Conservation (phyloP, 2,113 vertebrate species). For the Brachyhypopomus occidentalis region DNA sequence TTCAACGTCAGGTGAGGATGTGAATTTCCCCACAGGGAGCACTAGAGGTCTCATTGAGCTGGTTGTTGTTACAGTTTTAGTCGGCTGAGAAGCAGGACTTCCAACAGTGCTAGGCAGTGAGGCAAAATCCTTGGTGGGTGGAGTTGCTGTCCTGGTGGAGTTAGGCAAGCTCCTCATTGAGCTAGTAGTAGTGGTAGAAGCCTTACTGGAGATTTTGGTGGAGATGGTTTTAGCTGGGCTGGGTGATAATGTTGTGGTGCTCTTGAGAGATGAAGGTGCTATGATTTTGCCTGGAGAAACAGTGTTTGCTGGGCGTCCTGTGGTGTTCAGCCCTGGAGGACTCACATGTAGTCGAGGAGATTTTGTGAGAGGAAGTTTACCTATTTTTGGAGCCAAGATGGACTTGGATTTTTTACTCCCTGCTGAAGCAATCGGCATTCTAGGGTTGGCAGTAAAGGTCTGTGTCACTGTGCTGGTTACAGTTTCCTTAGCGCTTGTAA, state of each 20-base stretch:
- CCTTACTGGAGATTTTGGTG: constrained; percentile 54
- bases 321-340: constrained; percentile 44
- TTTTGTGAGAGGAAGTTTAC: constrained; percentile 50
- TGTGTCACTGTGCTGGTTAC: constrained; percentile 15
- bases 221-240: constrained; percentile 54
- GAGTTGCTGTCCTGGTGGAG: constrained; percentile 48
- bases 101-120: constrained; percentile 20
- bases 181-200: constrained; percentile 44
- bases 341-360: constrained; percentile 49
- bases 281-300: constrained; percentile 41
- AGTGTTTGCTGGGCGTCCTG: constrained; percentile 37
- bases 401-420: constrained; percentile 46
- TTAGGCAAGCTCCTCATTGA: constrained; percentile 48
- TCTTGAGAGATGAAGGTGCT: constrained; percentile 49
- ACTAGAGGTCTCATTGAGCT: constrained; percentile 27
- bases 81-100: constrained; percentile 9
- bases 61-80: constrained; percentile 38
- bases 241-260: constrained; percentile 56
- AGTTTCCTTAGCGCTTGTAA: background rate
- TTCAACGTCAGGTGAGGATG: constrained; percentile 40
- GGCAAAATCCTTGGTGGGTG: constrained; percentile 32
- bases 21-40: constrained; percentile 37
- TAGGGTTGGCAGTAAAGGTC: constrained; percentile 32
- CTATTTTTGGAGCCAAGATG: constrained; percentile 34
- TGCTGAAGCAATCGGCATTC: constrained; percentile 33